Percentiles rank a stretch among this genome's conserved stretches.
These are phyloP conservation scores for Cabera pusaria DNA, from an alignment of 2,888 invertebrate genomes.

Conservation along the genomic window DNA sequence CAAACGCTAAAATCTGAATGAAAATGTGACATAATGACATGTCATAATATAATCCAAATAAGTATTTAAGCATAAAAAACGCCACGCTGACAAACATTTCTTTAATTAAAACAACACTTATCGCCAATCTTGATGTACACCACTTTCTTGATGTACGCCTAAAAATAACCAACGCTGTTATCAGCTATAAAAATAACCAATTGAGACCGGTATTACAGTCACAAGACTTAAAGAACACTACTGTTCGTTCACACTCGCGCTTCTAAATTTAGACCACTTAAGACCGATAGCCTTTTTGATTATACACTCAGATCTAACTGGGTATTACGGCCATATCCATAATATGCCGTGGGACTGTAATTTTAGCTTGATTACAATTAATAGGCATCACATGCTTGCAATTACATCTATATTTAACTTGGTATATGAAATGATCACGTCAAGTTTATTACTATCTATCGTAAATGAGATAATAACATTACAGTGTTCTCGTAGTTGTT, in stretches of 20 bases:
- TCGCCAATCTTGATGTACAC: too few species aligned
- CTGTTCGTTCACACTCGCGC: conserved; percentile 54
- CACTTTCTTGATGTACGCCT: too few species aligned
- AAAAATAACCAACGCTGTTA: conserved; percentile 21
- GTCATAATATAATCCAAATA: too few species aligned
- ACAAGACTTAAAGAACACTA: conserved; percentile 61
- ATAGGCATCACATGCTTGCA: conserved; percentile 47
- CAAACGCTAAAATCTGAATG: too few species aligned
- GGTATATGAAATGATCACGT: conserved; percentile 13
- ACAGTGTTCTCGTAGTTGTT: too few species aligned
- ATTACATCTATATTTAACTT: conserved; percentile 25
- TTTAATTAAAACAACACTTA: too few species aligned
- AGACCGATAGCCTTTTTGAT: conserved; percentile 65
- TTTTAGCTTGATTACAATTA: conserved; percentile 60
- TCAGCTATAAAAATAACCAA: conserved; percentile 64
- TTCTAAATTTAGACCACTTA: conserved; percentile 72
- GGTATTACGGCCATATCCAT: conserved; percentile 6
- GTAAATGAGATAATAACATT: too few species aligned
- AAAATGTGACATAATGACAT: too few species aligned
- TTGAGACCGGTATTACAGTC: conserved; percentile 52
- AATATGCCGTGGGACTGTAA: conserved; percentile 46
- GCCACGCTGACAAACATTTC: too few species aligned
- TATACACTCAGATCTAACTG: conserved; percentile 30
- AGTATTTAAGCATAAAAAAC: too few species aligned
- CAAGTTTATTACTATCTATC: too few species aligned